A percentile compares a stretch with the other conserved stretches of the same genome.
Conservation (phyloP, 1,140 invertebrate genomes). For the Centruroides vittatus region DNA sequence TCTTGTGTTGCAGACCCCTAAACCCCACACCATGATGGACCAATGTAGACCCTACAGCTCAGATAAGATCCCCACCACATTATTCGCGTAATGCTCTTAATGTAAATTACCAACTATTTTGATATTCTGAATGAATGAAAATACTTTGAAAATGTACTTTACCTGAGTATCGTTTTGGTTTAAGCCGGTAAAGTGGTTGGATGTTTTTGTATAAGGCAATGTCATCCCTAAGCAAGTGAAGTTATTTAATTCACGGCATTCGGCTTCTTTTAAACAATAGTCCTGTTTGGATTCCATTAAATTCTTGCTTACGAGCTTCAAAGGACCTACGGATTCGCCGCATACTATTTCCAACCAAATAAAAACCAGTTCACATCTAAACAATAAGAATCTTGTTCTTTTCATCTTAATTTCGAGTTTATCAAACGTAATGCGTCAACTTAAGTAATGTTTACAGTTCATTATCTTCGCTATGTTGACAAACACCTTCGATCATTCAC, state of each 20-base stretch:
- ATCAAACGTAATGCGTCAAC: too few relatives aligned
- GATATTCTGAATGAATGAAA: neutral
- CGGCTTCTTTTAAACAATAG: slow-evolving; percentile 24
- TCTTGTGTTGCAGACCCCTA: too few relatives aligned
- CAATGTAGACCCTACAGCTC: neutral
- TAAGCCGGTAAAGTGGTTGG: slow-evolving; percentile 50
- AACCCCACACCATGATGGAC: slow-evolving; percentile 2
- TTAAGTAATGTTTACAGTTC: too few relatives aligned
- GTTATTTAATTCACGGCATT: slow-evolving; percentile 47
- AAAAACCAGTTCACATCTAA: too few relatives aligned
- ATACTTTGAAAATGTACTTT: slow-evolving; percentile 1
- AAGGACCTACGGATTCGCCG: too few relatives aligned
- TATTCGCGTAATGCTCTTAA: neutral
- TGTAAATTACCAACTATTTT: slow-evolving; percentile 1
- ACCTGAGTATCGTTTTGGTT: slow-evolving; percentile 47
- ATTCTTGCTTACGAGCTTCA: too few relatives aligned
- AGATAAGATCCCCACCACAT: neutral
- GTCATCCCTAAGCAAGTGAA: slow-evolving; percentile 56
- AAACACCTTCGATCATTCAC: too few relatives aligned
- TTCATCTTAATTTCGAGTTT: too few relatives aligned
- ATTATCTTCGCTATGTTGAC: too few relatives aligned
- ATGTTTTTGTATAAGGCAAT: slow-evolving; percentile 56
- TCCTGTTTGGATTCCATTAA: too few relatives aligned
- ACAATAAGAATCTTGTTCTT: too few relatives aligned
- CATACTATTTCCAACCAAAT: too few relatives aligned